Evolutionary conservation across 2,113 vertebrate species (phyloP).

Genomic region (Beaufortia kweichowensis): DNA sequence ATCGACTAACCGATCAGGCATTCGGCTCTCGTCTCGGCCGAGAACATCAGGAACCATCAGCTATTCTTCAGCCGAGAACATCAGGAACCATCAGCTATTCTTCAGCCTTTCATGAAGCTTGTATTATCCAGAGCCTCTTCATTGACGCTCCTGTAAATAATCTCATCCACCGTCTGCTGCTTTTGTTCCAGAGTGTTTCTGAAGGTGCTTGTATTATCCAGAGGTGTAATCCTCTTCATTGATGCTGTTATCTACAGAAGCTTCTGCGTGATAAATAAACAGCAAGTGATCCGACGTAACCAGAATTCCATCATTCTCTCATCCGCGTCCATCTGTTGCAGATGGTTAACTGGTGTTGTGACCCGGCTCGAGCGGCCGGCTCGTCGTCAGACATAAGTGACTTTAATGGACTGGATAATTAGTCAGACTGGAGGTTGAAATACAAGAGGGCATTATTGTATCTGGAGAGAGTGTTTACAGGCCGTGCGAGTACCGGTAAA

Average conservation of each 20-base stretch:
- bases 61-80: not conserved
- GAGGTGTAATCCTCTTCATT: not conserved
- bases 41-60: slow-evolving; percentile 7
- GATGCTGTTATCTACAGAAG: not conserved
- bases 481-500: slow-evolving; percentile 23
- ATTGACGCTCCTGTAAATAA: slow-evolving; percentile 26
- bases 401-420: slow-evolving; percentile 40
- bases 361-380: not conserved
- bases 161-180: not conserved
- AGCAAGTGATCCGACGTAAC: not conserved
- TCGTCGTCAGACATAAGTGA: not conserved
- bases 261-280: slow-evolving; percentile 5
- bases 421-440: slow-evolving; percentile 27
- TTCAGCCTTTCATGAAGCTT: no score
- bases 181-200: slow-evolving; percentile 8
- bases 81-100: not conserved
- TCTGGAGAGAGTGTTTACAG: slow-evolving; percentile 28
- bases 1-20: slow-evolving; percentile 46
- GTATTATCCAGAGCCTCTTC: no score
- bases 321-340: slow-evolving; percentile 3
- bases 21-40: slow-evolving; percentile 20
- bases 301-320: slow-evolving; percentile 11
- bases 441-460: slow-evolving; percentile 15
- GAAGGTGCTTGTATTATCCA: slow-evolving; percentile 27
- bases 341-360: slow-evolving; percentile 5